Conservation (phyloP, 2,113 vertebrate genomes). For the Pavo muticus region DNA sequence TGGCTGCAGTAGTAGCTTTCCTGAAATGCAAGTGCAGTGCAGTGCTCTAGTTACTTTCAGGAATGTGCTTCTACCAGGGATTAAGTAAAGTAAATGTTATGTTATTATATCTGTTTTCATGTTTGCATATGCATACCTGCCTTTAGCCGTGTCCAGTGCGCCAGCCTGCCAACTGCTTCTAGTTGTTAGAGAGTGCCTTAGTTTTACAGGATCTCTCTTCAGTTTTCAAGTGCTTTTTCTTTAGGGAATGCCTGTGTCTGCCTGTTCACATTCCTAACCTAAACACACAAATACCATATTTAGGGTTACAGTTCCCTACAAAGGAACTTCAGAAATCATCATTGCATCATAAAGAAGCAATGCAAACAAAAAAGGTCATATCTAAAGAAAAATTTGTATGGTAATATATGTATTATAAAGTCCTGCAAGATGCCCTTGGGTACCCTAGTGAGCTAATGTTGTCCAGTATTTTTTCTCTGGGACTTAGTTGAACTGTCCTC, state of each 20-base stretch:
- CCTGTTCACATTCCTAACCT: neutral
- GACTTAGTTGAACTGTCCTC: neutral
- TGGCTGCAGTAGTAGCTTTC: slow-evolving; percentile 13
- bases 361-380: neutral
- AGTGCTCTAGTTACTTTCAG: slow-evolving; percentile 37
- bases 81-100: slow-evolving; percentile 51
- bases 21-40: neutral
- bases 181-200: neutral
- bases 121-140: slow-evolving; percentile 56
- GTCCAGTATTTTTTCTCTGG: neutral
- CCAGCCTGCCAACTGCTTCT: slow-evolving; percentile 8
- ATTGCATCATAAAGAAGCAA: neutral
- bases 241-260: neutral
- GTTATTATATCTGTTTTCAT: slow-evolving; percentile 38
- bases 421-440: neutral
- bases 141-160: neutral
- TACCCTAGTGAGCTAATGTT: neutral
- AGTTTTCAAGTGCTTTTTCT: neutral
- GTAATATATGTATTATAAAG: neutral
- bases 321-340: neutral
- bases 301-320: neutral
- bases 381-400: neutral
- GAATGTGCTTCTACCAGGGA: slow-evolving; percentile 42
- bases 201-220: neutral
- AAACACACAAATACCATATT: neutral